phyloP scores from a whole-genome alignment of 2,113 vertebrate genomes.

The Gobiocypris rarus region DNA sequence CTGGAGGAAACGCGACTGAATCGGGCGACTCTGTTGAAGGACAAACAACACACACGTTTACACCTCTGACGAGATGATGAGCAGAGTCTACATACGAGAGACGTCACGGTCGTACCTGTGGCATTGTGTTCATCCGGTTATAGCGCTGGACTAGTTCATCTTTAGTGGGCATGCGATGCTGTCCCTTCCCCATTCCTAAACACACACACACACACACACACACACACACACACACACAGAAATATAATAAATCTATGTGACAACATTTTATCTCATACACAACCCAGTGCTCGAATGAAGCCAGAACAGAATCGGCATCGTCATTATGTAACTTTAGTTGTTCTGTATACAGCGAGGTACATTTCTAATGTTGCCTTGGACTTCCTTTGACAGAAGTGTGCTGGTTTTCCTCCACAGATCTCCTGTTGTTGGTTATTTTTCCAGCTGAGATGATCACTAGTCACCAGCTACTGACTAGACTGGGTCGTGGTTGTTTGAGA shows the following conservation, averaged over 20 bases:
- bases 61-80: not conserved
- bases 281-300: not conserved
- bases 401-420: not conserved
- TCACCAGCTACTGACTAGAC: not conserved
- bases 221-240: slow-evolving; percentile 49
- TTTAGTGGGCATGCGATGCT: slow-evolving; percentile 99
- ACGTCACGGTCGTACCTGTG: slow-evolving; percentile 80
- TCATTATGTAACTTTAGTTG: not conserved
- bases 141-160: slow-evolving; percentile 97
- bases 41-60: slow-evolving; percentile 33
- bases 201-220: not conserved
- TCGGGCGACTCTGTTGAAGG: slow-evolving; percentile 85
- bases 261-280: slow-evolving; percentile 27
- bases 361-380: no score
- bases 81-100: not conserved
- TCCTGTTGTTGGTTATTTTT: not conserved
- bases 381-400: no score
- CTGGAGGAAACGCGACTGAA: slow-evolving; percentile 97
- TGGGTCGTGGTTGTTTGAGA: not conserved
- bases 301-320: not conserved
- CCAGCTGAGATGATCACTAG: not conserved
- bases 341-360: no score
- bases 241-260: not conserved
- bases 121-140: slow-evolving; percentile 98
- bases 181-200: slow-evolving; percentile 98